These are phyloP conservation scores for Lithophane socia DNA, from an alignment of 2,888 invertebrate genomes.

Conservation along the genomic window DNA sequence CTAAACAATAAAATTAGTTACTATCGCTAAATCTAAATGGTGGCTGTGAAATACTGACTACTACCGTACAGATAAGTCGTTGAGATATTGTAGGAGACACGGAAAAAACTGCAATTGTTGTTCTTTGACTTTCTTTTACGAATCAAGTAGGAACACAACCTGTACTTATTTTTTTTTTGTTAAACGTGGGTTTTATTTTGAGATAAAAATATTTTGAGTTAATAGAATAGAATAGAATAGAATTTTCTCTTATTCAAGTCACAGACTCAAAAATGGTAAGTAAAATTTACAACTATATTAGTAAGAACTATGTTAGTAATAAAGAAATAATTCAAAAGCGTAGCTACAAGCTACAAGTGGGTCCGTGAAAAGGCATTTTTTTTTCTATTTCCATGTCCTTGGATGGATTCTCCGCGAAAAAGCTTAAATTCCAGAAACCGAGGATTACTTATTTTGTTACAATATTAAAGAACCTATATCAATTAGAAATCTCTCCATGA, in stretches of 20 bases:
- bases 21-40: constrained; percentile 85
- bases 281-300: too few species aligned
- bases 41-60: constrained; percentile 74
- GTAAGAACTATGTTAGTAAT: too few species aligned
- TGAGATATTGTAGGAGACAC: constrained; percentile 72
- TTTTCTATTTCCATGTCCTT: neutral
- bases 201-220: too few species aligned
- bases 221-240: too few species aligned
- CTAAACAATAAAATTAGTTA: constrained; percentile 85
- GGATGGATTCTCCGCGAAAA: neutral
- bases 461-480: neutral
- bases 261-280: too few species aligned
- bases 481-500: neutral
- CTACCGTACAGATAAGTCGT: constrained; percentile 75
- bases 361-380: too few species aligned
- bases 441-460: neutral
- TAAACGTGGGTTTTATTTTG: too few species aligned
- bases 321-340: too few species aligned
- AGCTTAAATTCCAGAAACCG: neutral
- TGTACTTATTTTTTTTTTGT: too few species aligned
- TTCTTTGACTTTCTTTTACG: constrained; percentile 1
- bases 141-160: neutral
- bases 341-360: too few species aligned
- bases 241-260: too few species aligned
- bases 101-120: constrained; percentile 40